Evolutionary conservation across 2,113 vertebrate genomes (phyloP).

Genomic region (Trinectes maculatus): DNA sequence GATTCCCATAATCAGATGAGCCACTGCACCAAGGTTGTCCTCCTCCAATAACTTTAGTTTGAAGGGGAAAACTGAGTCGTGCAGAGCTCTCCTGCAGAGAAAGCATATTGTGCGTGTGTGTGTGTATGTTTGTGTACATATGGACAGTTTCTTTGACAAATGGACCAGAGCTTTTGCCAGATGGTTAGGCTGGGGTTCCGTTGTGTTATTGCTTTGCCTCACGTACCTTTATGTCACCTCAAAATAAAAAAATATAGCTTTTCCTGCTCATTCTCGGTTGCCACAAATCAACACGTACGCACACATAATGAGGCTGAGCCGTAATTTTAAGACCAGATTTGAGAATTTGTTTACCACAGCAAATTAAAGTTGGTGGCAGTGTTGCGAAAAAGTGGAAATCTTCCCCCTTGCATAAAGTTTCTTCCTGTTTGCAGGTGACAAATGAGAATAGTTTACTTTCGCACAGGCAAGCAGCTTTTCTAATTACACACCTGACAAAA

Average conservation of each 20-base stretch:
- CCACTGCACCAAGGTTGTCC: conserved; percentile 45
- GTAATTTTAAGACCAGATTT: conserved; percentile 33
- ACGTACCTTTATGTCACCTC: conserved; percentile 32
- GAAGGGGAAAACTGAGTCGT: conserved; percentile 6
- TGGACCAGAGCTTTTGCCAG: conserved; percentile 13
- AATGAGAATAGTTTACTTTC: conserved; percentile 46
- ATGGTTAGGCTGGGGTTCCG: no score
- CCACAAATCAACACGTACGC: conserved; percentile 4
- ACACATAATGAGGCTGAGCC: conserved; percentile 22
- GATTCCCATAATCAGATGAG: conserved; percentile 42
- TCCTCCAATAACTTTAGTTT: conserved; percentile 24
- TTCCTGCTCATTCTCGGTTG: conserved; percentile 31
- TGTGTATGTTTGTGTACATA: conserved; percentile 11
- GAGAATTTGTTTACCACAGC: conserved; percentile 53
- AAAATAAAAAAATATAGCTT: conserved; percentile 38
- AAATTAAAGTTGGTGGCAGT: conserved; percentile 16
- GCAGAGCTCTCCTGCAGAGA: conserved; percentile 24
- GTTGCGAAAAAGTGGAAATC: conserved; percentile 33
- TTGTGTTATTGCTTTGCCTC: conserved; percentile 29
- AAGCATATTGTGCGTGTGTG: conserved; percentile 1
- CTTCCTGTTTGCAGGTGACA: conserved; percentile 50
- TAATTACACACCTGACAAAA: conserved; percentile 65
- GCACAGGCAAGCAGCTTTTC: conserved; percentile 44
- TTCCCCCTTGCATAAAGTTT: conserved; percentile 19
- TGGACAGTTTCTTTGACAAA: not conserved